Percentiles rank a stretch among this genome's conserved stretches.
Evolutionary conservation across 2,888 invertebrate species (phyloP).

Genomic region (Melanostoma mellinum): DNA sequence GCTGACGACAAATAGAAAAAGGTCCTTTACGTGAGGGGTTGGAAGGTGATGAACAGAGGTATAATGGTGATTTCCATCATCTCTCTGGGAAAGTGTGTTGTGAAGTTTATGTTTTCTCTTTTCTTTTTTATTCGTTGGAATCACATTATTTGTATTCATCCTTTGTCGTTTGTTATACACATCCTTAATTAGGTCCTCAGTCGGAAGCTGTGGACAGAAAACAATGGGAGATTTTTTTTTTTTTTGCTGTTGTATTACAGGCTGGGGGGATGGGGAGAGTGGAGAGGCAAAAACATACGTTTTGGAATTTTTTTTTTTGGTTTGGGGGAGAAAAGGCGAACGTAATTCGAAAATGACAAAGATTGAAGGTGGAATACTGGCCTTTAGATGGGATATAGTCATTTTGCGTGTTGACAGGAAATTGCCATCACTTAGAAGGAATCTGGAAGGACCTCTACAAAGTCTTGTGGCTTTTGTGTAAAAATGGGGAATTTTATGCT

Average conservation of each 20-base stretch:
- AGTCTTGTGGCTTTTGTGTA: no score
- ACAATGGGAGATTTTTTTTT: constrained; percentile 35
- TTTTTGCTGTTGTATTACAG: constrained; percentile 17
- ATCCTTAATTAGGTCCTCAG: constrained; percentile 69
- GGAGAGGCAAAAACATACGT: not conserved
- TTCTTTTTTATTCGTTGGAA: constrained; percentile 4
- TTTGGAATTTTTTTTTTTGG: not conserved
- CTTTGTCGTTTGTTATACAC: constrained; percentile 57
- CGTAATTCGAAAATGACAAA: constrained; percentile 2
- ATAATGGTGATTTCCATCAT: constrained; percentile 42
- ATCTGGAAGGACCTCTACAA: not conserved
- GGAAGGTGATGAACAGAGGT: constrained; percentile 23
- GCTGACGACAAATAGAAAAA: constrained; percentile 27
- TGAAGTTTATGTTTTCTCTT: constrained; percentile 9
- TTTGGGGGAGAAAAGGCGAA: not conserved
- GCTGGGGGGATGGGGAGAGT: not conserved
- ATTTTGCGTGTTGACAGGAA: constrained; percentile 57
- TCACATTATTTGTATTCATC: constrained; percentile 66
- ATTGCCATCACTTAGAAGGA: constrained; percentile 54
- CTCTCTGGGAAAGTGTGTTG: constrained; percentile 19
- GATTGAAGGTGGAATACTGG: constrained; percentile 43
- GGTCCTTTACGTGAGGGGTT: constrained; percentile 49
- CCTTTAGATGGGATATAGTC: constrained; percentile 41
- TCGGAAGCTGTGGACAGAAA: constrained; percentile 59
- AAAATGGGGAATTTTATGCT: no score